Percentiles rank a stretch among this genome's conserved stretches.
Conservation (phyloP, 2,113 vertebrate genomes). For the Chlorodrepanis virens region DNA sequence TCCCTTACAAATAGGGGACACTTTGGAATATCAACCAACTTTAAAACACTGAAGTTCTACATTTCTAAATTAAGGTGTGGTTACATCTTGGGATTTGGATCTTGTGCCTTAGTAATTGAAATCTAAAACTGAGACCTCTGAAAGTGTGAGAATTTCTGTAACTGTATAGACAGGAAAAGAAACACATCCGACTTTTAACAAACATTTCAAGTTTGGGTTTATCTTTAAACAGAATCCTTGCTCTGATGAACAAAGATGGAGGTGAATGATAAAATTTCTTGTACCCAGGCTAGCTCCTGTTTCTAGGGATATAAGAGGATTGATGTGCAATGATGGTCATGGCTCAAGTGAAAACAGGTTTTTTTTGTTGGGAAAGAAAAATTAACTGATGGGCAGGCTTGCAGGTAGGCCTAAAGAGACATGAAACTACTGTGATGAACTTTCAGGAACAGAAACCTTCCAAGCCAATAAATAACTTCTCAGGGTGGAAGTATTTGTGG, state of each 20-base stretch:
- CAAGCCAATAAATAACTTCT: conserved; percentile 33
- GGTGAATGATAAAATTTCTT: background rate
- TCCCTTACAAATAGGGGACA: background rate
- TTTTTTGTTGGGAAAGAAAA: background rate
- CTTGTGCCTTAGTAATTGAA: background rate
- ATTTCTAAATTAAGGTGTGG: background rate
- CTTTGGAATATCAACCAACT: background rate
- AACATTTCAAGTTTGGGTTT: background rate
- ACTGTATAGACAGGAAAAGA: background rate
- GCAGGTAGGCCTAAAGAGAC: background rate
- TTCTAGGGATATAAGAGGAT: background rate
- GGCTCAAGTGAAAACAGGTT: background rate
- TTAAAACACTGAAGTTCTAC: background rate
- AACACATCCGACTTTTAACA: background rate
- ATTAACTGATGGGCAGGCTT: background rate
- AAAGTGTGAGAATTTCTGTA: background rate
- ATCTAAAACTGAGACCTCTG: background rate
- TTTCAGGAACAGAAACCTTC: background rate
- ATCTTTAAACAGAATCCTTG: background rate
- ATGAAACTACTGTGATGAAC: background rate
- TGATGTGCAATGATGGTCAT: background rate
- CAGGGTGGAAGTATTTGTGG: conserved; percentile 35
- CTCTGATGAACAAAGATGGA: background rate
- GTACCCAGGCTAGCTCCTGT: background rate
- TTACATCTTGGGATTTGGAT: background rate